Evolutionary conservation across 2,888 invertebrate species (phyloP).

Genomic region (Eupithecia pulchellata): DNA sequence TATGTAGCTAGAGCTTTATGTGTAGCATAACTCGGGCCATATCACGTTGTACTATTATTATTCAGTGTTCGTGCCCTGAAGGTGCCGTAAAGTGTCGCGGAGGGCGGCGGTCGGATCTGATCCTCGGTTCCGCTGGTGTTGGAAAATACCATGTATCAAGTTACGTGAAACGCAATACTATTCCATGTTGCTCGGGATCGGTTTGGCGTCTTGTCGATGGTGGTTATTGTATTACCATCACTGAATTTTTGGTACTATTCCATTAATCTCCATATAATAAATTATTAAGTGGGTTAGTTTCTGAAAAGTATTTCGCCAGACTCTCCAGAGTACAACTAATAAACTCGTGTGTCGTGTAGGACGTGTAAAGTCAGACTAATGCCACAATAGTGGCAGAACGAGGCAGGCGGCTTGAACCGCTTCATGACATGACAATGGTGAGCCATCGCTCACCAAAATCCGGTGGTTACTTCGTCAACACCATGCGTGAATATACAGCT

Average conservation of each 20-base stretch:
- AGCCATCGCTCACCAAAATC: conserved; percentile 27
- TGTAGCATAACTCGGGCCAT: conserved; percentile 21
- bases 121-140: conserved; percentile 30
- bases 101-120: conserved; percentile 36
- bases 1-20: conserved; percentile 11
- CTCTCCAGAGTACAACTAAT: conserved; percentile 6
- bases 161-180: conserved; percentile 28
- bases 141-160: conserved; percentile 30
- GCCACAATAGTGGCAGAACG: neutral
- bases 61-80: conserved; percentile 30
- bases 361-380: conserved; percentile 1
- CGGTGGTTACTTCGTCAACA: conserved; percentile 19
- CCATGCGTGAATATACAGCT: conserved; percentile 19
- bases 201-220: conserved; percentile 11
- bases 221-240: neutral
- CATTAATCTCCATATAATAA: neutral
- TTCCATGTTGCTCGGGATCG: conserved; percentile 26
- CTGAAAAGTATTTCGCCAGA: neutral
- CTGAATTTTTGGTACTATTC: neutral
- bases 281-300: conserved; percentile 3
- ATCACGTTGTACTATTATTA: conserved; percentile 30
- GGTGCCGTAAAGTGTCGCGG: conserved; percentile 35
- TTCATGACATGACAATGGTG: conserved; percentile 24
- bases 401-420: conserved; percentile 6
- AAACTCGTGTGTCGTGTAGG: conserved; percentile 4